Evolutionary conservation across 1,140 invertebrate species (phyloP), one percentile per base, ranked within the genome.

Genomic region (Rhizoglyphus robini): DNA sequence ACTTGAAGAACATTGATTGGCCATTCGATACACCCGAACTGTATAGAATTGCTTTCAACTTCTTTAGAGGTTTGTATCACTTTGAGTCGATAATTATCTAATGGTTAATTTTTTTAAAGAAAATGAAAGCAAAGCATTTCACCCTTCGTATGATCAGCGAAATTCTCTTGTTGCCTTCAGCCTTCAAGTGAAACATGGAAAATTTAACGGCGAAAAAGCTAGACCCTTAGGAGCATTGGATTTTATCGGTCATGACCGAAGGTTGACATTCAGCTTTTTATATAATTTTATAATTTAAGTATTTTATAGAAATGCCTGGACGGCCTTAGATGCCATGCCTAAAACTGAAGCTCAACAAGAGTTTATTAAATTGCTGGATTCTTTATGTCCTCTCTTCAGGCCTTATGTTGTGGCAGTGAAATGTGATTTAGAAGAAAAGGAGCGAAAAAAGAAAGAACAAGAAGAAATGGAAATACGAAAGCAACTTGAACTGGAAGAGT

Each of bases 111-210:
- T 29, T 25, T 68, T 79, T 79, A n/a, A 76, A 93, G 93, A 96
- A 75, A 96, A 96, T 81, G 88, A 92, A 79, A 92, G 93, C 11
- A 96, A 93, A 77, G 90, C 92, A 59, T 81, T 96, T 36, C 90
- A 95, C 73, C 80, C 96, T 57, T 89, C 88, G 36, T 98, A 96
- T 76, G 86, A 92, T 75, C 90, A 96, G 73, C 90, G 93, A 76
- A 76, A 95, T 23, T 87, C 88, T 74, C 75, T 97, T 66, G 86
- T 96, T 13, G 93, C 92, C 1, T 88, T 89, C 70, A 90, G 87
- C 5, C 88, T 94, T 73, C 93, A 97, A 82, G 87, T 88, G 4
- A 81, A 81, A 8, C 84, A 92, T 78, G 94, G 94, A 4, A 86
- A 88, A 67, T 91, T 86, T 71, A 79, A 83, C 69, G 75, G 82